phyloP scores from a whole-genome alignment of 2,113 vertebrate genomes.

The Pseudolaguvia tuberculata region DNA sequence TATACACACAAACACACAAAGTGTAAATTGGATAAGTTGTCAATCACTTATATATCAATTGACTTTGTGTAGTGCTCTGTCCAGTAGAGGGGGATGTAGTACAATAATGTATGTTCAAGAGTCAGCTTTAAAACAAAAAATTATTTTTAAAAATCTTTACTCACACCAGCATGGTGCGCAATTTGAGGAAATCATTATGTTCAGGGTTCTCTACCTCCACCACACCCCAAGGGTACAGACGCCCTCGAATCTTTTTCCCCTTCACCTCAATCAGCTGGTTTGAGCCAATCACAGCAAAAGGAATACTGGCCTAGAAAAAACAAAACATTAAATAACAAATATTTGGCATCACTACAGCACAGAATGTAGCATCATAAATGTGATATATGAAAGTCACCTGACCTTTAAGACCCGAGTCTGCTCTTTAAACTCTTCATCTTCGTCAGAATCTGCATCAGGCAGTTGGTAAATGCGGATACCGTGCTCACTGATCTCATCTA shows the following conservation, averaged over 20 bases:
- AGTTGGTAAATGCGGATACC: constrained; percentile 89
- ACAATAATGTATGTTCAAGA: not conserved
- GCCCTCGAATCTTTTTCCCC: constrained; percentile 84
- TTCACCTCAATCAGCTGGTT: constrained; percentile 90
- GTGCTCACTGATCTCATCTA: constrained; percentile 88
- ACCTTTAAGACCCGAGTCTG: constrained; percentile 89
- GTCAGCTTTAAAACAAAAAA: not conserved
- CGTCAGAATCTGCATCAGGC: constrained; percentile 88
- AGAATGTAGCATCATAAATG: not conserved
- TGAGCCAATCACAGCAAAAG: constrained; percentile 81
- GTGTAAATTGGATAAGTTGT: not conserved
- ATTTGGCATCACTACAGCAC: not conserved
- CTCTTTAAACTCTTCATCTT: constrained; percentile 94
- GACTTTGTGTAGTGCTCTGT: not conserved
- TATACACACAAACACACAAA: constrained; percentile 29
- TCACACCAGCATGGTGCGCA: constrained; percentile 84
- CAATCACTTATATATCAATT: not conserved
- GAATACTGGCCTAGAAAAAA: constrained; percentile 74
- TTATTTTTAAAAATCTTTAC: constrained; percentile 44
- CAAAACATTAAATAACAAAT: not conserved
- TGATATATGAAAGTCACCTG: constrained; percentile 39
- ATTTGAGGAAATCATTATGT: constrained; percentile 88
- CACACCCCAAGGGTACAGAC: constrained; percentile 80
- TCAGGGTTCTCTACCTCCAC: constrained; percentile 87
- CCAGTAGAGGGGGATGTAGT: constrained; percentile 31